Conservation (phyloP, 2,888 invertebrate genomes). For the Cerceris ruficornis region DNA sequence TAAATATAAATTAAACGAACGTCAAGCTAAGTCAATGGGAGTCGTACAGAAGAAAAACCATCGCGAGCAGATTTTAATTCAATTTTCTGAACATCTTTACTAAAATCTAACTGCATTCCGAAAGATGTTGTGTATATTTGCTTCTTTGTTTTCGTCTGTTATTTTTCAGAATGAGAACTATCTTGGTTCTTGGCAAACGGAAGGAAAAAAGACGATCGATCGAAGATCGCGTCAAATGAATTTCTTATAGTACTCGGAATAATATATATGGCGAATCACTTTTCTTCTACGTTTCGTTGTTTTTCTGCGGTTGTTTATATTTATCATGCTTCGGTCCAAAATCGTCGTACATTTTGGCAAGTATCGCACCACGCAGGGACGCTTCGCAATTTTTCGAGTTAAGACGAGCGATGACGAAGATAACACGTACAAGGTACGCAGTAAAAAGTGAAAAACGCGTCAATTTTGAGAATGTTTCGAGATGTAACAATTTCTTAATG, state of each 20-base stretch:
- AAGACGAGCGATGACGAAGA: constrained; percentile 27
- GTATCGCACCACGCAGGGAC: constrained; percentile 41
- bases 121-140: too few species aligned
- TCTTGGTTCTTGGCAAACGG: neutral
- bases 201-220: neutral
- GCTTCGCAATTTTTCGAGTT: constrained; percentile 10
- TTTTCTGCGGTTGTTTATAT: constrained; percentile 56
- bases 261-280: constrained; percentile 25
- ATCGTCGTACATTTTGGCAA: constrained; percentile 69
- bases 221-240: neutral
- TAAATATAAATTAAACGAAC: too few species aligned
- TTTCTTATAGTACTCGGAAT: neutral
- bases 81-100: too few species aligned
- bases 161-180: too few species aligned
- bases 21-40: too few species aligned
- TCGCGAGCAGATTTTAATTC: too few species aligned
- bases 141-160: too few species aligned
- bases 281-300: constrained; percentile 25
- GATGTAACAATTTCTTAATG: neutral
- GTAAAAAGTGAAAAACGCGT: neutral
- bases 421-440: neutral
- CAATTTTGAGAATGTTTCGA: too few species aligned
- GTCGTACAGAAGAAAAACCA: too few species aligned
- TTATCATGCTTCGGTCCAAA: constrained; percentile 64
- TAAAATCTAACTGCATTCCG: too few species aligned